Evolutionary conservation across 2,797 vertebrate species (phyloP).

Genomic region (Enteromius treurensis): DNA sequence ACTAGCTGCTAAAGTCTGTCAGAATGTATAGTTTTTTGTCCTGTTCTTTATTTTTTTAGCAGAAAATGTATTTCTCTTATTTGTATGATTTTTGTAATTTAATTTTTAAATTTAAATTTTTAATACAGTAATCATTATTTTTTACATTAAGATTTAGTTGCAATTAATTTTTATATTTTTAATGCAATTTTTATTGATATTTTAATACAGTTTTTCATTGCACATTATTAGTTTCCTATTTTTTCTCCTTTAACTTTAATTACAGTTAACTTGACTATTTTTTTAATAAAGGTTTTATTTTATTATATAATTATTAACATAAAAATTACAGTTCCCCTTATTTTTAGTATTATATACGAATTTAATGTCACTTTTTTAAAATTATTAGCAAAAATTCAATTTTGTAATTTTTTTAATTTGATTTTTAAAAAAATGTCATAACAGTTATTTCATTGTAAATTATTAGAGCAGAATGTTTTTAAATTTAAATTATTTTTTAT

Average conservation of each 20-base stretch:
- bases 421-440: background rate
- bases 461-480: background rate
- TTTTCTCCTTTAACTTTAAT: background rate
- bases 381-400: background rate
- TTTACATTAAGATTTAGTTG: background rate
- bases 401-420: background rate
- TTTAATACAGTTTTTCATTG: background rate
- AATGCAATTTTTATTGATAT: background rate
- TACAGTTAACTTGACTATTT: background rate
- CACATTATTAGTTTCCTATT: background rate
- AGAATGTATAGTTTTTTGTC: background rate
- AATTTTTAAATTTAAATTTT: background rate
- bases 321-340: background rate
- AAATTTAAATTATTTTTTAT: too few relatives aligned
- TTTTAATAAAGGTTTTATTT: background rate
- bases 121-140: background rate
- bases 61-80: background rate
- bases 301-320: background rate
- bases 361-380: background rate
- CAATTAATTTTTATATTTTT: background rate
- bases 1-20: background rate
- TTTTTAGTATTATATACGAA: background rate
- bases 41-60: background rate
- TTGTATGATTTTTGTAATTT: background rate
- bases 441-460: background rate